Base-by-base conservation (phyloP, 2,113 vertebrate genomes). In the Xenotilapia leptura region DNA sequence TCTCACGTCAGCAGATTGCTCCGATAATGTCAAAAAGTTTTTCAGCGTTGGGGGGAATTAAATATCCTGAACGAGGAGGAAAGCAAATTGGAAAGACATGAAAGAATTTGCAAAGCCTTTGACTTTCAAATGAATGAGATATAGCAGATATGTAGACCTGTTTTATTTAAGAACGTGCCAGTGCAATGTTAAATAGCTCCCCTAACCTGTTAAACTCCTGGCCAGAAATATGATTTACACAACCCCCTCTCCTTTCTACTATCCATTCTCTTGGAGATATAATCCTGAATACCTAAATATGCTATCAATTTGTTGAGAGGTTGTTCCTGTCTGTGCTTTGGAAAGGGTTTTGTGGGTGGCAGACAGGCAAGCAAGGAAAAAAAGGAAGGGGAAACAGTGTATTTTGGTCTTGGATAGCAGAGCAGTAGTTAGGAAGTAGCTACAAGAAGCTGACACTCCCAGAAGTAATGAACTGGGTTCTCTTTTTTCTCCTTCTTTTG, bases 271-370 rank as follows among this genome's bases (percentile, higher is more conserved):
- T 75, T 90, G 86, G 89, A 92, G 82, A 92, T 88, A 86, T 85
- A 88, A 90, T 92, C 81, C 75, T 81, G 80, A 91, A 92, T 92
- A 79, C 83, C 83, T 89, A 92, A 95, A 94, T 92, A 92, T 94
- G 92, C 90, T 93, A 89, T 93, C 89, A 93, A 83, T 94, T 94
- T 93, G 88, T 92, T 92, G 93, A 17, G 85, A 90, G 85, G 84
- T 92, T 73, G 85, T 89, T 89, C 82, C 87, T 91, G 79, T 54
- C 68, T 90, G 68, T 92, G 90, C 90, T 93, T 88, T 85, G 80
- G 92, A 90, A 88, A 62, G 4, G 77, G 31, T 81, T 91, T 53
- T 87, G 88, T 91, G 93, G 86, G 86, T 91, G 88, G 90, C 84
- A 90, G 86, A 81, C 82, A 85, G 88, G 90, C 86, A 82, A 92